Evolutionary conservation across 2,113 vertebrate species (phyloP).

Genomic region (Phalacrocorax aristotelis): DNA sequence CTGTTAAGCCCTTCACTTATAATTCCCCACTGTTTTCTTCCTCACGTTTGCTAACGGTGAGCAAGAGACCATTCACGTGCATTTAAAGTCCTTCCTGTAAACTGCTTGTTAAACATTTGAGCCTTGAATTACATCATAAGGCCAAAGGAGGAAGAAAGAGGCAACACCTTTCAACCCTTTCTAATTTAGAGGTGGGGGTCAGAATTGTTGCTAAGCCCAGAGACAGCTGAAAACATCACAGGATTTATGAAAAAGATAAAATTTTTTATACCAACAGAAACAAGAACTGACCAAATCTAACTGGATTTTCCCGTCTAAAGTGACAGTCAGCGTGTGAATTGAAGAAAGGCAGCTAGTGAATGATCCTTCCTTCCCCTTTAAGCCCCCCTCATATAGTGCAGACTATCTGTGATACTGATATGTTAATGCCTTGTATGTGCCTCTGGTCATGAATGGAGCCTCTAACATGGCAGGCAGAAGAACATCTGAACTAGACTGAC

Average conservation of each 20-base stretch:
- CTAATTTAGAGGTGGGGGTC: constrained; percentile 40
- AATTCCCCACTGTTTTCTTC: background rate
- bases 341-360: constrained; percentile 36
- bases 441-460: background rate
- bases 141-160: constrained; percentile 4
- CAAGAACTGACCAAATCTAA: constrained; percentile 51
- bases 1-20: background rate
- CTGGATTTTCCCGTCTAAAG: constrained; percentile 19
- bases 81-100: constrained; percentile 3
- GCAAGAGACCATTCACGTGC: background rate
- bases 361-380: background rate
- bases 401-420: background rate
- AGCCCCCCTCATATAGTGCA: background rate
- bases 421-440: background rate
- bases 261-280: constrained; percentile 19
- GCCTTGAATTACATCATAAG: constrained; percentile 19
- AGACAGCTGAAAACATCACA: constrained; percentile 52
- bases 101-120: background rate
- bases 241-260: constrained; percentile 32
- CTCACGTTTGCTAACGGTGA: fast-evolving
- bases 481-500: constrained; percentile 12
- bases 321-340: constrained; percentile 4
- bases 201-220: constrained; percentile 39
- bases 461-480: background rate
- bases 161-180: constrained; percentile 29